These are phyloP conservation scores for Dicyrtoma fusca DNA, from an alignment of 2,888 invertebrate species.

Conservation along the genomic window DNA sequence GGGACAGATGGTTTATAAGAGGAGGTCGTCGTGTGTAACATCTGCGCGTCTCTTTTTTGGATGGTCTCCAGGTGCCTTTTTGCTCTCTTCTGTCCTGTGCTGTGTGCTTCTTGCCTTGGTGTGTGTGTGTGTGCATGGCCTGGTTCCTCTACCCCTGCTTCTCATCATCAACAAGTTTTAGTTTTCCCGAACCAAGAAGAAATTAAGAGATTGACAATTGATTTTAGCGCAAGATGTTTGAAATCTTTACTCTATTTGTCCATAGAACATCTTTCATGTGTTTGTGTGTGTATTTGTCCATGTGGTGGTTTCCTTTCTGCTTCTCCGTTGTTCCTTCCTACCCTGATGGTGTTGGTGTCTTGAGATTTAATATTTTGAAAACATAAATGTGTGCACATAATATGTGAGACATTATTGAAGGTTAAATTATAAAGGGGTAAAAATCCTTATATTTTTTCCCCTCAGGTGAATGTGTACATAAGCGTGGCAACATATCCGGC, in stretches of 20 bases:
- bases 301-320: conserved; percentile 1
- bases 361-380: conserved; percentile 23
- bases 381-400: conserved; percentile 20
- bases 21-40: conserved; percentile 32
- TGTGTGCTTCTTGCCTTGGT: neutral
- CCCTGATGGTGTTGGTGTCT: conserved; percentile 2
- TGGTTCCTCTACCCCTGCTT: conserved; percentile 18
- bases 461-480: conserved; percentile 32
- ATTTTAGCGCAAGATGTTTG: conserved; percentile 32
- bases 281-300: conserved; percentile 14
- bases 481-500: conserved; percentile 30
- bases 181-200: conserved; percentile 18
- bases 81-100: conserved; percentile 22
- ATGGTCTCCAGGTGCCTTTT: conserved; percentile 29
- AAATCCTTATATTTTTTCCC: conserved; percentile 31
- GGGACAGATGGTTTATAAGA: conserved; percentile 33
- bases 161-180: conserved; percentile 32
- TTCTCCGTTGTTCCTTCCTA: neutral
- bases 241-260: conserved; percentile 28
- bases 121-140: no score
- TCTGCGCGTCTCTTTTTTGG: conserved; percentile 32
- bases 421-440: conserved; percentile 33
- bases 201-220: conserved; percentile 30
- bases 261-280: conserved; percentile 15
- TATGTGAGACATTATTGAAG: conserved; percentile 31